Evolutionary conservation across 1,140 invertebrate genomes (phyloP).

Genomic region (Dendroctonus valens): DNA sequence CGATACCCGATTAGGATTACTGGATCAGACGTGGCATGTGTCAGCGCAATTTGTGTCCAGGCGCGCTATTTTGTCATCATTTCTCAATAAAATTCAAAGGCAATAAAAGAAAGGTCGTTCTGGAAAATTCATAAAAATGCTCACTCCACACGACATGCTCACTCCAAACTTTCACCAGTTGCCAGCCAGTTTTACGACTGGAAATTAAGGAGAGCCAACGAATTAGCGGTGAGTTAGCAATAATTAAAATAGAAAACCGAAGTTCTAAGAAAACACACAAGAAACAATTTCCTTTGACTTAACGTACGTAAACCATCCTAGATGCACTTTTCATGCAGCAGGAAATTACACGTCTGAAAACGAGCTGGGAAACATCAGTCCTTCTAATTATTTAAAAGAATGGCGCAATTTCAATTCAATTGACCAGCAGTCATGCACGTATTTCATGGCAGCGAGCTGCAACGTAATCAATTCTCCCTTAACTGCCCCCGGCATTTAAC

Average conservation of each 20-base stretch:
- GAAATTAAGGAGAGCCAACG: too few species aligned
- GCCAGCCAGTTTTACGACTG: too few species aligned
- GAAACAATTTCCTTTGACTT: too few species aligned
- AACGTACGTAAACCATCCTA: too few species aligned
- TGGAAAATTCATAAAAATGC: too few species aligned
- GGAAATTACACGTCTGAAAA: constrained; percentile 2
- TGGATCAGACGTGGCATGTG: constrained; percentile 18
- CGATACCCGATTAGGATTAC: constrained; percentile 12
- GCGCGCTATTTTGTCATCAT: constrained; percentile 9
- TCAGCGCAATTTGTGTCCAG: constrained; percentile 19
- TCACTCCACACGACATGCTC: too few species aligned
- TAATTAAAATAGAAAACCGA: too few species aligned
- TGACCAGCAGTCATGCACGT: constrained; percentile 5
- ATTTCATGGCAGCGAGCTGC: constrained; percentile 11
- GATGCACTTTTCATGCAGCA: too few species aligned
- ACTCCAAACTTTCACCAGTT: too few species aligned
- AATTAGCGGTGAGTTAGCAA: too few species aligned
- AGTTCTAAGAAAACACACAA: too few species aligned
- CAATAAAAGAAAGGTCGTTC: not conserved
- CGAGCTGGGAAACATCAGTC: constrained; percentile 3
- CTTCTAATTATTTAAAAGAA: not conserved
- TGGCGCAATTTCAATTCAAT: constrained; percentile 16
- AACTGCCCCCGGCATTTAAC: constrained; percentile 3
- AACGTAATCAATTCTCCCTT: constrained; percentile 14
- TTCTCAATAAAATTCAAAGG: not conserved